phyloP scores from a whole-genome alignment of 1,140 invertebrate species.

The Whitmania pigra region DNA sequence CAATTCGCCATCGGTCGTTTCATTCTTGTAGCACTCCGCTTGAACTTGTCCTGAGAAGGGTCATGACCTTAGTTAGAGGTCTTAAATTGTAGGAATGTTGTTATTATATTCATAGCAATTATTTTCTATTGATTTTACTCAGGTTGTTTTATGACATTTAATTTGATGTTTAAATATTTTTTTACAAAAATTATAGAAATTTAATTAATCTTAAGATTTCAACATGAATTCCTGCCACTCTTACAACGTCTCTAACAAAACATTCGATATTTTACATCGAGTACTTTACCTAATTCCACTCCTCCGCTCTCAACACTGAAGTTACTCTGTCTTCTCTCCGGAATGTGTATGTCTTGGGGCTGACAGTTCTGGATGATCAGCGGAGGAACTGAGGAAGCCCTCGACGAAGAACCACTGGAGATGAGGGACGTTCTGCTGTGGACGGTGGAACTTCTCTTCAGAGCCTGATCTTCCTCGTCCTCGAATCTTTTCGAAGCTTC shows the following conservation, averaged over 20 bases:
- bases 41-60: background rate
- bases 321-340: background rate
- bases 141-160: too few species aligned
- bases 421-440: conserved; percentile 14
- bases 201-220: too few species aligned
- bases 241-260: background rate
- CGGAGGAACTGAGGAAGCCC: conserved; percentile 30
- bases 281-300: conserved; percentile 2
- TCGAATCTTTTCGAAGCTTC: background rate
- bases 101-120: background rate
- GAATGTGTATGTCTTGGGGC: conserved; percentile 10
- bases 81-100: too few species aligned
- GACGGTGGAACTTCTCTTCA: conserved; percentile 1
- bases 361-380: background rate
- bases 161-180: too few species aligned
- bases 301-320: background rate
- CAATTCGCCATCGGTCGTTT: background rate
- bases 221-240: too few species aligned
- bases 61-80: background rate
- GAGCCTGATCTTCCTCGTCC: background rate
- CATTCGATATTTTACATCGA: background rate
- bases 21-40: background rate
- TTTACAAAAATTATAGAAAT: too few species aligned
- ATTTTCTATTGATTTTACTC: too few species aligned
- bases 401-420: background rate